Evolutionary conservation across 2,797 vertebrate genomes (phyloP), one percentile per base, ranked within the genome.

Genomic region (Sebastes jordani): DNA sequence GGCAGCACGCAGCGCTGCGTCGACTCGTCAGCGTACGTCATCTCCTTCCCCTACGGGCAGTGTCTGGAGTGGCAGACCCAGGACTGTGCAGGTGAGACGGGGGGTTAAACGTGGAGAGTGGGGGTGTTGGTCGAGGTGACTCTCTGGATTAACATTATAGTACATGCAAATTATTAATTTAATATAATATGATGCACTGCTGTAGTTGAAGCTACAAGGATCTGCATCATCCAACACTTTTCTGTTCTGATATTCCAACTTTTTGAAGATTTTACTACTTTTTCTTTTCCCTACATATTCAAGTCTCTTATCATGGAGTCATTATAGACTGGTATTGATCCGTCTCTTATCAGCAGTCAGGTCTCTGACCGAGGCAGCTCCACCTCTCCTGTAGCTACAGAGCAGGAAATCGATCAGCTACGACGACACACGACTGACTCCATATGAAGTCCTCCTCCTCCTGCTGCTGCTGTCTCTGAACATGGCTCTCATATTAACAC

Each of bases 61-160:
- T 99, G 98, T 81, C 96, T 99, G 77, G 98, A 99, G 93, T 99
- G 98, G 98, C 97, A 99, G 85, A 99, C 98, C 2, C 92, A 93
- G 65, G 92, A 92, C 75, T 94, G 93, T 27, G 30, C 70, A 0
- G 93, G 93, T 94, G 66, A 91, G 88, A 30, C n/a, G 1, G 13
- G 14, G n/a, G 6, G 5, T 18, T 13, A 25, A 14, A 32, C 18
- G 3, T 8, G 7, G 20, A 25, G 27, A 25, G 27, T 1, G n/a
- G 32, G n/a, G 30, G 30, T 27, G 16, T 20, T 27, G 4, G 14
- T 54, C 18, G n/a, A 5, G 3, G 10, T 30, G 22, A 11, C 8
- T 49, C 1, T 20, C 27, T 52, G 7, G 6, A 18, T 18, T 18
- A 46, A 46, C 42, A 46, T 46, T 46, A 18, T 5, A 30, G 36